Evolutionary conservation across 2,113 vertebrate genomes (phyloP).

Genomic region (Sapayoa aenigma): DNA sequence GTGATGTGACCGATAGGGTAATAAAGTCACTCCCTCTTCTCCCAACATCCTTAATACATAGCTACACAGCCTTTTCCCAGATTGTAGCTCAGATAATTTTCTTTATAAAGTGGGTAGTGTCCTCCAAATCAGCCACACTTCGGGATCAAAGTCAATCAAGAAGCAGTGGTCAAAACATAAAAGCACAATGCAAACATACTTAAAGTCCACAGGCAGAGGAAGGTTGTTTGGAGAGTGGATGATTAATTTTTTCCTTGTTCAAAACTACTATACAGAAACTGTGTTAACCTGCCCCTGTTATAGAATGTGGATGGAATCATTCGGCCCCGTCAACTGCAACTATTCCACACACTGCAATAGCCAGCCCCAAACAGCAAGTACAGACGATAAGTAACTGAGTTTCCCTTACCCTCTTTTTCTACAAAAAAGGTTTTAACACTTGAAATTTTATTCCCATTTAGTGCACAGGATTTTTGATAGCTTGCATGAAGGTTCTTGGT

Average conservation of each 20-base stretch:
- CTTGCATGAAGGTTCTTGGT: background rate
- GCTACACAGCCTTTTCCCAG: background rate
- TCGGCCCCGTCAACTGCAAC: background rate
- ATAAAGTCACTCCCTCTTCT: constrained; percentile 40
- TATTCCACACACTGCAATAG: background rate
- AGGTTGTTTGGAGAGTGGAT: background rate
- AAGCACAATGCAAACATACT: background rate
- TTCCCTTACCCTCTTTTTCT: background rate
- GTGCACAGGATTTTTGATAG: background rate
- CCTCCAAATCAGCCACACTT: background rate
- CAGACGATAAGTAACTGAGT: background rate
- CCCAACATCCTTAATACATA: background rate
- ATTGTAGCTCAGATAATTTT: background rate
- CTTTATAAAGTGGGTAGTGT: background rate
- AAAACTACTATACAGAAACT: background rate
- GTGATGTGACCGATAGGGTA: background rate
- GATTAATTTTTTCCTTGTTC: constrained; percentile 17
- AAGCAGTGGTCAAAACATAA: background rate
- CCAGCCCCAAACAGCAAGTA: background rate
- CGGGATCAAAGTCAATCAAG: background rate
- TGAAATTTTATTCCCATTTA: background rate
- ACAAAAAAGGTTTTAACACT: background rate
- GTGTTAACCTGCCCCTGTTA: background rate
- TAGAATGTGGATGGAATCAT: background rate
- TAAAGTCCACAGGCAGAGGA: background rate